Evolutionary conservation across 2,797 vertebrate genomes (phyloP).

Genomic region (Babyrousa celebensis): DNA sequence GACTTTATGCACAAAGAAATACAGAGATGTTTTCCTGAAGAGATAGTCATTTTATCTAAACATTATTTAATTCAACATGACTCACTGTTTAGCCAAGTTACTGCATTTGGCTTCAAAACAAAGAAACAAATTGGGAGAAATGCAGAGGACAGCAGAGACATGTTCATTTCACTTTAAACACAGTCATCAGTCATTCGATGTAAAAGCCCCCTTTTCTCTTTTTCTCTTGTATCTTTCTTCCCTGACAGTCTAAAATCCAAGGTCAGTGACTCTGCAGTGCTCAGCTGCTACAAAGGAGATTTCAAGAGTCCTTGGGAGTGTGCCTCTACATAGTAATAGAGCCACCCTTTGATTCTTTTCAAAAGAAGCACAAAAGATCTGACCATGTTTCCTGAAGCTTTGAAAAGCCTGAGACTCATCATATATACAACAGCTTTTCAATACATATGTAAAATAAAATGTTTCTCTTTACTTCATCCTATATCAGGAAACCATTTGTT

Average conservation of each 20-base stretch:
- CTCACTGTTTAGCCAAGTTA: slow-evolving; percentile 77
- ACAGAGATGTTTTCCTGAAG: slow-evolving; percentile 71
- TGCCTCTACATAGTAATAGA: slow-evolving; percentile 55
- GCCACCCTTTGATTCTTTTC: slow-evolving; percentile 66
- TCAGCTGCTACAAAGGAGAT: slow-evolving; percentile 60
- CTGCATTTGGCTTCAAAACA: slow-evolving; percentile 76
- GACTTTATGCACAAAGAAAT: slow-evolving; percentile 64
- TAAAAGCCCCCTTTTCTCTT: background rate
- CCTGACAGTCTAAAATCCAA: background rate
- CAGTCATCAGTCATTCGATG: background rate
- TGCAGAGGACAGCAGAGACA: slow-evolving; percentile 15
- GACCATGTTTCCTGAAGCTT: slow-evolving; percentile 11
- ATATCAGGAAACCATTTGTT: slow-evolving; percentile 61
- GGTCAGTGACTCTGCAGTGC: slow-evolving; percentile 63
- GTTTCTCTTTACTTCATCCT: slow-evolving; percentile 75
- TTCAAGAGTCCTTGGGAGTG: slow-evolving; percentile 40
- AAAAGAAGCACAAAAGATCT: slow-evolving; percentile 53
- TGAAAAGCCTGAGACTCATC: slow-evolving; percentile 30
- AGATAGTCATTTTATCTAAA: slow-evolving; percentile 80
- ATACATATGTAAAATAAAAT: background rate
- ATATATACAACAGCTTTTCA: slow-evolving; percentile 53
- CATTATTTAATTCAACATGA: slow-evolving; percentile 70
- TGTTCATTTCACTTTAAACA: slow-evolving; percentile 45
- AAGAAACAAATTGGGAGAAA: slow-evolving; percentile 75
- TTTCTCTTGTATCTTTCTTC: slow-evolving; percentile 44